Conservation (phyloP, 2,113 vertebrate genomes). For the Syngnathus floridae region DNA sequence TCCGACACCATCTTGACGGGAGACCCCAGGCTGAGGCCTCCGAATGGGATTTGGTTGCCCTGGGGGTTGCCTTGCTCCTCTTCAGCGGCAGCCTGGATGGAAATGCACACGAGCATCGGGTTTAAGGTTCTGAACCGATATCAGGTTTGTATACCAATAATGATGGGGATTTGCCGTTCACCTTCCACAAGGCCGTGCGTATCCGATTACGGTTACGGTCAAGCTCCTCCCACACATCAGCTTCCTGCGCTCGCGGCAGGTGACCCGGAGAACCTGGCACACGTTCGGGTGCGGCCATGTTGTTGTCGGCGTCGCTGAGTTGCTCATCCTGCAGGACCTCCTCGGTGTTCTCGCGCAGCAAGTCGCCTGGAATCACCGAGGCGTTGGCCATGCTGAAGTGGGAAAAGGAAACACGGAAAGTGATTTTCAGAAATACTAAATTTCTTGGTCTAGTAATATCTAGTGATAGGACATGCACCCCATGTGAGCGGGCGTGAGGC, state of each 20-base stretch:
- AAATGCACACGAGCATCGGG: not conserved
- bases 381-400: slow-evolving; percentile 90
- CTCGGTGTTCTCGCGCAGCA: slow-evolving; percentile 92
- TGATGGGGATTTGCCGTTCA: slow-evolving; percentile 26
- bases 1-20: slow-evolving; percentile 84
- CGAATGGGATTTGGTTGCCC: slow-evolving; percentile 75
- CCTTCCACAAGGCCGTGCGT: slow-evolving; percentile 81
- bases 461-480: slow-evolving; percentile 69
- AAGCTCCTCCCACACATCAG: slow-evolving; percentile 95
- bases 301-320: slow-evolving; percentile 94
- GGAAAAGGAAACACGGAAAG: slow-evolving; percentile 2
- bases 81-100: slow-evolving; percentile 77
- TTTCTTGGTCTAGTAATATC: too few relatives aligned
- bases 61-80: slow-evolving; percentile 87
- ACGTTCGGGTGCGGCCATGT: slow-evolving; percentile 74
- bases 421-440: not conserved
- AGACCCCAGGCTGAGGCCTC: slow-evolving; percentile 81
- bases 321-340: slow-evolving; percentile 96
- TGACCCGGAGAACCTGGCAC: slow-evolving; percentile 77
- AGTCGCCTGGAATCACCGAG: slow-evolving; percentile 92
- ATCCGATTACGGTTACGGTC: slow-evolving; percentile 91
- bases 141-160: too few relatives aligned
- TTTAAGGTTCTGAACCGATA: not conserved
- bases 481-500: slow-evolving; percentile 89
- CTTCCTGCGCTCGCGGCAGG: slow-evolving; percentile 79